Base-by-base conservation (phyloP, 53 echinoderm and acorn worm species). In the Holothuria leucospilota region DNA sequence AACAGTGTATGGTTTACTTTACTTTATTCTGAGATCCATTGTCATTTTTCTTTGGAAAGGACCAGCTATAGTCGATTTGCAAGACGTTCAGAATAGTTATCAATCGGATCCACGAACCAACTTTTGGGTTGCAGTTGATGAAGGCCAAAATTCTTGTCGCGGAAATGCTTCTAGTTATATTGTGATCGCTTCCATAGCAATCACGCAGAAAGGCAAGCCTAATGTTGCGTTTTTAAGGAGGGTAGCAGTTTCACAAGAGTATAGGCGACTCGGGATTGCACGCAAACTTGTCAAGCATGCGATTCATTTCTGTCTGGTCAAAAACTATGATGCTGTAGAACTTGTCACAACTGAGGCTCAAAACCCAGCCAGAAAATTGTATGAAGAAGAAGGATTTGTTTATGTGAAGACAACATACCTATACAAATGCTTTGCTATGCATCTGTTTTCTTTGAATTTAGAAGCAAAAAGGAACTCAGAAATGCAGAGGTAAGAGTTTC, bases 361-460 rank as follows among this genome's bases (percentile, higher is more conserved):
- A 34, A 61, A 80, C 28, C 80, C 80, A 29, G 80, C 80, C 13
- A 59, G 80, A 38, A 80, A 30, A 30, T 59, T 80, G 80, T 80
- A 80, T 30, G 80, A 80, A 80, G 34, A 80, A 29, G 80, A 80
- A 60, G 80, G 80, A 18, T 80, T 80, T 80, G 62, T 61, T 28
- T 80, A 80, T 61, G 61, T 80, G 29, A 61, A 80, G 61, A 80
- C 80, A 29, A 60, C 29, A 29, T 80, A 60, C 21, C 5, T 80
- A 9, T 80, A 80, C 80, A 38, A 38, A 39, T 80, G 80, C 61
- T 80, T 80, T 60, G 80, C 80, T 24, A 80, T 80, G 80, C 80
- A 80, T 20, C 80, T 9, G 38, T 80, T 80, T 61, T 61, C 59
- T 56, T 56, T 56, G 56, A 56, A 16, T 56, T 56, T 56, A 56